Conservation (phyloP, 2,113 vertebrate genomes). For the Gambusia affinis region DNA sequence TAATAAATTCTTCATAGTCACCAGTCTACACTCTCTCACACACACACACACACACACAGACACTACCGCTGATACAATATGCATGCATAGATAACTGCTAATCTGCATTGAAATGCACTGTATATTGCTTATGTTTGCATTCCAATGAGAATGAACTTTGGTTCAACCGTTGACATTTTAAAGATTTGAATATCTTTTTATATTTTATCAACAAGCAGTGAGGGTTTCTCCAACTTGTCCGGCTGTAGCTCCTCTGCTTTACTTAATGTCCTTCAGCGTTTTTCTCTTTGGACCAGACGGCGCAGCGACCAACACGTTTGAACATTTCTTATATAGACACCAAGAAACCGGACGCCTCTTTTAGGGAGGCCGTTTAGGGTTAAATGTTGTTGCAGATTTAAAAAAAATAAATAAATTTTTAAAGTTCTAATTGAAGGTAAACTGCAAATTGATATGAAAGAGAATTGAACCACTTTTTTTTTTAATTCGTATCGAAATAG, state of each 20-base stretch:
- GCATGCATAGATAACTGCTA: background rate
- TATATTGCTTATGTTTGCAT: background rate
- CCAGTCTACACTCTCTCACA: background rate
- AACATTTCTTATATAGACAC: background rate
- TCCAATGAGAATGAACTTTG: background rate
- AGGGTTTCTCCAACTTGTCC: background rate
- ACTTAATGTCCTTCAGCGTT: background rate
- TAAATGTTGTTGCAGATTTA: no score
- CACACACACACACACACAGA: background rate
- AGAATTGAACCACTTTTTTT: no score
- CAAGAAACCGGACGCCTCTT: no score
- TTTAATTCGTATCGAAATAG: no score
- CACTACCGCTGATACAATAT: background rate
- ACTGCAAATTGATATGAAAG: no score
- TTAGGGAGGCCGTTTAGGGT: no score
- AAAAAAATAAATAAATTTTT: no score
- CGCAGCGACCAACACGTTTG: no score
- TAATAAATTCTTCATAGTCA: background rate
- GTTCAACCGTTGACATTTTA: background rate
- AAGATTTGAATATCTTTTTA: background rate
- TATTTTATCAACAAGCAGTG: background rate
- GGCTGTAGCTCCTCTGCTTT: no score
- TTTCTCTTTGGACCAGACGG: background rate
- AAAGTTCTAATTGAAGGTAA: no score
- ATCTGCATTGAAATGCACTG: background rate